phyloP scores from a whole-genome alignment of 1,140 invertebrate genomes.

The Acromyrmex echinatior region DNA sequence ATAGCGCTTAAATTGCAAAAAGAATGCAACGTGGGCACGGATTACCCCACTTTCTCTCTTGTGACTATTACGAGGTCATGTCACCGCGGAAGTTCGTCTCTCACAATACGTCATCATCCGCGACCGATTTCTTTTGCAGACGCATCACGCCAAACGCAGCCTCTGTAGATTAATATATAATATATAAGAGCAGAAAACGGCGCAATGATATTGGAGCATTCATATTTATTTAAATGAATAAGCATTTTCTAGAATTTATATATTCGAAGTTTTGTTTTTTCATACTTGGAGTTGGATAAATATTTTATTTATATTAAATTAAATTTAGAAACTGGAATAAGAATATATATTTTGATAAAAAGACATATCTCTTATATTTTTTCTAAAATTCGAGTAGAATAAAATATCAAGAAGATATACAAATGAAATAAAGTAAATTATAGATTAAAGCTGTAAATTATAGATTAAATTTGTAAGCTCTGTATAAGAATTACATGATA shows the following conservation, averaged over 20 bases:
- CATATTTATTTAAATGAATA: neutral
- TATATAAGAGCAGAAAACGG: neutral
- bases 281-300: neutral
- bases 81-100: conserved; percentile 47
- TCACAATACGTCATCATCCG: conserved; percentile 43
- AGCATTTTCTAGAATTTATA: neutral
- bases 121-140: conserved; percentile 65
- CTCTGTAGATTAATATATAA: conserved; percentile 4
- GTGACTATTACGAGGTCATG: conserved; percentile 58
- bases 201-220: too few relatives aligned
- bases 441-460: neutral
- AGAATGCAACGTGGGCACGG: conserved; percentile 14
- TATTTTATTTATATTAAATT: conserved; percentile 5
- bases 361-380: neutral
- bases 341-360: neutral
- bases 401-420: neutral
- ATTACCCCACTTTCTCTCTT: conserved; percentile 65
- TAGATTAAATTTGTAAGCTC: neutral
- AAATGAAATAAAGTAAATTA: conserved; percentile 8
- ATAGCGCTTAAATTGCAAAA: conserved; percentile 13
- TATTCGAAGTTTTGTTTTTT: too few relatives aligned
- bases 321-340: neutral
- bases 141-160: conserved; percentile 30
- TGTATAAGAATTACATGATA: neutral
- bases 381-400: neutral